phyloP scores from a whole-genome alignment of 2,113 vertebrate species.

The Cochlearius cochlearius region DNA sequence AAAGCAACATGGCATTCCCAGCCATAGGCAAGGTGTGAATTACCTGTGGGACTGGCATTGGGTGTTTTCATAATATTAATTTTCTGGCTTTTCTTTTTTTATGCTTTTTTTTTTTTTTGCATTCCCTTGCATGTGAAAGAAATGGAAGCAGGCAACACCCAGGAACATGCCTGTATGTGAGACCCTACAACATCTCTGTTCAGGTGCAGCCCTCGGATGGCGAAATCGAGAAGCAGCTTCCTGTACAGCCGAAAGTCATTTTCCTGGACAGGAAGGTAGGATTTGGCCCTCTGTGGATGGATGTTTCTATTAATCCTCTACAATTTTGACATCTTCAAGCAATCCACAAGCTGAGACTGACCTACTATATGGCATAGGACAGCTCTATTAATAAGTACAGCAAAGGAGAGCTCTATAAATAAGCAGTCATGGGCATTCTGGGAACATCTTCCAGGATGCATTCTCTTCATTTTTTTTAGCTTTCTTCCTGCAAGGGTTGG shows the following conservation, averaged over 20 bases:
- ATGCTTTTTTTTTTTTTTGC: background rate
- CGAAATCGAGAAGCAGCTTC: slow-evolving; percentile 63
- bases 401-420: background rate
- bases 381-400: background rate
- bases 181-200: slow-evolving; percentile 64
- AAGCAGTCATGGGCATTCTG: background rate
- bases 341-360: background rate
- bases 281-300: background rate
- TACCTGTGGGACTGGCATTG: background rate
- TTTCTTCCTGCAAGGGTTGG: background rate
- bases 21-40: background rate
- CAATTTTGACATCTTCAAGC: background rate
- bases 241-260: slow-evolving; percentile 65
- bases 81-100: background rate
- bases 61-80: background rate
- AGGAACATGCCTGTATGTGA: slow-evolving; percentile 48
- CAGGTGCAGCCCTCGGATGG: slow-evolving; percentile 73
- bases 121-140: slow-evolving; percentile 2
- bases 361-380: background rate
- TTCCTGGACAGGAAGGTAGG: slow-evolving; percentile 75
- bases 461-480: background rate
- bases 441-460: background rate
- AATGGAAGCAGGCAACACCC: slow-evolving; percentile 50
- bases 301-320: background rate
- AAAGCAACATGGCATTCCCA: background rate